Evolutionary conservation across 2,797 vertebrate species (phyloP), one percentile per base, ranked within the genome.

Genomic region (Calcarius lapponicus): DNA sequence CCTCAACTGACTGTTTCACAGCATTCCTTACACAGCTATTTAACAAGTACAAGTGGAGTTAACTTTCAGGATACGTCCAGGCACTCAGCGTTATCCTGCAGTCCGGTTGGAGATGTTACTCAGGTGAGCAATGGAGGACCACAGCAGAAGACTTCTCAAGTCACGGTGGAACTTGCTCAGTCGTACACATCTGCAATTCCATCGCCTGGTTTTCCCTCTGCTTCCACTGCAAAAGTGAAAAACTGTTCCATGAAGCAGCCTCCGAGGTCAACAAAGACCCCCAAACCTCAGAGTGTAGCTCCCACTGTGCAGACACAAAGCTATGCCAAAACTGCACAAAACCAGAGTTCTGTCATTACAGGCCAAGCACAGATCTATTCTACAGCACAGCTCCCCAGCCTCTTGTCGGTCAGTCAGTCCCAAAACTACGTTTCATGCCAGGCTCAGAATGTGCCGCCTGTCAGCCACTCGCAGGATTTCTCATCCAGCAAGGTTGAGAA

Each of bases 1-100:
- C 98, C 99, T 96, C 99, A 99, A 76, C 96, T 99, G 97, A 97
- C 99, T 97, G 98, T 97, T 97, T 98, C 98, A 66, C 99, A 99
- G 97, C 99, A 99, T 98, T 98, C 99, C 96, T 98, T 99, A 97
- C 99, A 99, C 85, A 98, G 96, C 90, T 99, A 99, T 95, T 98
- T 99, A 92, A 98, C 98, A 28, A 98, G 97, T 95, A 98, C 98
- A 86, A 97, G 96, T 80, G 98, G 98, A 89, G 98, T 98, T 92
- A 98, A 98, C 96, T 99, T 99, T 98, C 98, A 99, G 96, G 99
- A 99, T 96, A 97, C 98, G 3, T 98, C 98, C 31, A 98, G 98
- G 90, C 98, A 99, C 95, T 98, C 98, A 10, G 97, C 99, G 2
- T 97, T 99, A 83, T 96, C 99, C 92, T 99, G 99, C 97, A 99